Conservation (phyloP, 1,140 invertebrate species). For the Cherax destructor region DNA sequence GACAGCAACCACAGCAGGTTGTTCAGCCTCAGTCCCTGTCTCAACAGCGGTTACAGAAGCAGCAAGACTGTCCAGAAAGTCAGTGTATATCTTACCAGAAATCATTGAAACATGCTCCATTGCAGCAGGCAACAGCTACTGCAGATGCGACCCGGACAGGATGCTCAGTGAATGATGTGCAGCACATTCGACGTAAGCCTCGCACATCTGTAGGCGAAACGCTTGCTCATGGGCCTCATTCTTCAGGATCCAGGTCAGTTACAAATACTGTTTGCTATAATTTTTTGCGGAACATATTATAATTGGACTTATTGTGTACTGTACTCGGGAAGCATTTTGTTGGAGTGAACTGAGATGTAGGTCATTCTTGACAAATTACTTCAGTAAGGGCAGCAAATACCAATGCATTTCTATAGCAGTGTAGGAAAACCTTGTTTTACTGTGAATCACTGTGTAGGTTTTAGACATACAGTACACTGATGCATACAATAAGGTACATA, state of each 20-base stretch:
- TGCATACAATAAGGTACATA: no score
- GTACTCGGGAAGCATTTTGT: no score
- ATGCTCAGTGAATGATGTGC: neutral
- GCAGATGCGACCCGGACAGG: neutral
- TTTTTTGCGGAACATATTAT: no score
- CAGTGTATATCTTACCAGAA: neutral
- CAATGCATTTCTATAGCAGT: no score
- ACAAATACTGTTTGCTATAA: neutral
- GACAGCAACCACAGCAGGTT: neutral
- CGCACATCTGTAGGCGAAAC: slow-evolving; percentile 49
- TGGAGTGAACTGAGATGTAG: no score
- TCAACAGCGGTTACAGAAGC: neutral
- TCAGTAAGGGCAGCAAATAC: no score
- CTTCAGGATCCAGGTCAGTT: neutral
- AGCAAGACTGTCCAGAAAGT: neutral
- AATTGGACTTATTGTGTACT: no score
- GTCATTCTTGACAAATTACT: no score
- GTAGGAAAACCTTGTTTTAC: no score
- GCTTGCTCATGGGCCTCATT: slow-evolving; percentile 46
- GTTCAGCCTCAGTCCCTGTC: neutral
- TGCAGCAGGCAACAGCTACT: neutral
- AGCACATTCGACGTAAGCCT: slow-evolving; percentile 44
- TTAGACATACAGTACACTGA: no score
- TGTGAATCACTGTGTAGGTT: no score
- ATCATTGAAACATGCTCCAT: neutral